Evolutionary conservation across 2,113 vertebrate genomes (phyloP).

Genomic region (Brienomyrus longianalis): DNA sequence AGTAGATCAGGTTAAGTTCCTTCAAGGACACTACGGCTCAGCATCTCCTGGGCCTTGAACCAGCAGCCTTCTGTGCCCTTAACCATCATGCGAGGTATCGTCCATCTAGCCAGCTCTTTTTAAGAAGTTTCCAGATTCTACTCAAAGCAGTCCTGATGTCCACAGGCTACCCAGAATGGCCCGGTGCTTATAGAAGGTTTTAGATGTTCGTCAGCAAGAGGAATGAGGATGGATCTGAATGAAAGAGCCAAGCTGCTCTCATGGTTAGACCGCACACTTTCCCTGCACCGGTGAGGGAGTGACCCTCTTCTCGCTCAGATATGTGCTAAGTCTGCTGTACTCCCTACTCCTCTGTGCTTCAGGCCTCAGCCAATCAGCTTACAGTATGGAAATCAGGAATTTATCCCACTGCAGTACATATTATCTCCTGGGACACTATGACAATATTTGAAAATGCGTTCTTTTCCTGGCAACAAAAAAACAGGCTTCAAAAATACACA

Average conservation of each 20-base stretch:
- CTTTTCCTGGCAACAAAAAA: background rate
- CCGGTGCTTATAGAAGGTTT: background rate
- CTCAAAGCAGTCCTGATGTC: background rate
- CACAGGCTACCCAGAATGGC: background rate
- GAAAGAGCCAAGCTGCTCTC: background rate
- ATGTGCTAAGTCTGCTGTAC: background rate
- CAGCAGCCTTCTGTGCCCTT: background rate
- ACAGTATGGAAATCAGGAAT: background rate
- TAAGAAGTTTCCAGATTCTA: background rate
- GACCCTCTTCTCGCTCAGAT: background rate
- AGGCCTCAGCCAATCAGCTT: background rate
- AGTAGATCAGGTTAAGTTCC: background rate
- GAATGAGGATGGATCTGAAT: background rate
- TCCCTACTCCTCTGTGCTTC: background rate
- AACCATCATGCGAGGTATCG: background rate
- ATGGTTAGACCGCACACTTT: background rate
- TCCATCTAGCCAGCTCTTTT: background rate
- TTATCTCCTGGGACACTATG: slow-evolving; percentile 1
- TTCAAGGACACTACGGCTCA: background rate
- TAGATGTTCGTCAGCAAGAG: background rate
- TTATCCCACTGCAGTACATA: background rate
- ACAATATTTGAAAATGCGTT: slow-evolving; percentile 5
- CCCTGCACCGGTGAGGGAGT: background rate
- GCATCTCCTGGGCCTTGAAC: background rate
- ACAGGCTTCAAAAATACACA: background rate